Evolutionary conservation across 2,797 vertebrate genomes (phyloP), one percentile per base, ranked within the genome.

Genomic region (Arrhamphus sclerolepis): DNA sequence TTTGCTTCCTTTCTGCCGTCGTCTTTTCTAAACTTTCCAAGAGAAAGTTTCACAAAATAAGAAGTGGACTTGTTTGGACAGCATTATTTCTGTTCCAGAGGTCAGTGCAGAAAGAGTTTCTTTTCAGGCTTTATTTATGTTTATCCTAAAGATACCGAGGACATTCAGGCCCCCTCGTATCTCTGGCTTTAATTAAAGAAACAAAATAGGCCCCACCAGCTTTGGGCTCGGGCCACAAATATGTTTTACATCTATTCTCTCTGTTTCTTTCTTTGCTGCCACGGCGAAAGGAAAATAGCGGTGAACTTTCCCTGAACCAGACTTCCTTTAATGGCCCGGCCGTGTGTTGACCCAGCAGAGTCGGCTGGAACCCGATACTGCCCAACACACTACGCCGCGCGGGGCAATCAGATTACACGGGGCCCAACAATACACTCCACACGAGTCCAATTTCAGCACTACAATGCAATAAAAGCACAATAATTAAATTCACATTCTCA

Each of bases 251-350:
- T 89, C 93, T 88, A 94, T 88, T 90, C 78, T 82, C 66, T 81
- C 62, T 66, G 44, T 56, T 78, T 81, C 77, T 92, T 94, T 91
- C 96, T 95, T 95, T 92, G 94, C 94, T 95, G 92, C 94, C 92
- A 93, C 93, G 89, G 92, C 87, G 86, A 95, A 98, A 96, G 94
- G 95, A 97, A 98, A 98, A 97, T 95, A 96, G 93, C 87, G 66
- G 72, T 98, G 96, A 98, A 99, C 98, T 98, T 97, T 98, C 94
- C 93, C 94, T 98, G 98, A 99, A 97, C 97, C 94, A 92, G 82
- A 89, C 94, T 96, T 94, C 93, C 91, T 96, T 96, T 95, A 96
- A 97, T 95, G 94, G 94, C 91, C 91, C 92, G 88, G 90, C 94
- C 94, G 94, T 90, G 92, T 93, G 91, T 93, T 97, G 96, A 98